phyloP scores from a whole-genome alignment of 2,797 vertebrate genomes.

The Labroides dimidiatus region DNA sequence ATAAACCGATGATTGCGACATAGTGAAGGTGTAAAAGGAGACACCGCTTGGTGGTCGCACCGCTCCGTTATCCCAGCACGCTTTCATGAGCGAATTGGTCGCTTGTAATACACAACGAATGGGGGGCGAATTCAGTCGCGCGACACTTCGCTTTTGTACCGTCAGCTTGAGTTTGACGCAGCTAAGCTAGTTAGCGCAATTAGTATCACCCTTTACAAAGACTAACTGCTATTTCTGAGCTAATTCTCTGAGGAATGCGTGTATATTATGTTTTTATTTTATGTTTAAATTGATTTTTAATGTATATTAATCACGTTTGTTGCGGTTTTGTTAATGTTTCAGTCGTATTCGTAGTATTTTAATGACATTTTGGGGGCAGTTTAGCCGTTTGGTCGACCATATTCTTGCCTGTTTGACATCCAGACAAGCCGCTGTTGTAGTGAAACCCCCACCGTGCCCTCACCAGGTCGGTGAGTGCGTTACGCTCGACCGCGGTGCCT shows the following conservation, averaged over 20 bases:
- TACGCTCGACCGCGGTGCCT: constrained; percentile 47
- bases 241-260: not conserved
- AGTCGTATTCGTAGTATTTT: not conserved
- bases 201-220: not conserved
- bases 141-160: not conserved
- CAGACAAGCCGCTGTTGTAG: constrained; percentile 7
- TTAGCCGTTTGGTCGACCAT: not conserved
- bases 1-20: no score
- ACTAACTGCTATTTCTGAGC: not conserved
- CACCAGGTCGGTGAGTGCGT: constrained; percentile 32
- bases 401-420: constrained; percentile 7
- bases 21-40: no score
- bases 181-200: constrained; percentile 46
- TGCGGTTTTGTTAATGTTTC: not conserved
- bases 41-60: no score
- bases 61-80: no score
- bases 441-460: constrained; percentile 31
- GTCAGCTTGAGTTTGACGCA: constrained; percentile 9
- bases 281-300: not conserved
- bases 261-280: not conserved
- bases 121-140: no score
- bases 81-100: no score
- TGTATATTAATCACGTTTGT: not conserved
- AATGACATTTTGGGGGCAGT: not conserved
- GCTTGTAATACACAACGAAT: no score